Evolutionary conservation across 2,888 invertebrate species (phyloP).

Genomic region (Blera fallax): DNA sequence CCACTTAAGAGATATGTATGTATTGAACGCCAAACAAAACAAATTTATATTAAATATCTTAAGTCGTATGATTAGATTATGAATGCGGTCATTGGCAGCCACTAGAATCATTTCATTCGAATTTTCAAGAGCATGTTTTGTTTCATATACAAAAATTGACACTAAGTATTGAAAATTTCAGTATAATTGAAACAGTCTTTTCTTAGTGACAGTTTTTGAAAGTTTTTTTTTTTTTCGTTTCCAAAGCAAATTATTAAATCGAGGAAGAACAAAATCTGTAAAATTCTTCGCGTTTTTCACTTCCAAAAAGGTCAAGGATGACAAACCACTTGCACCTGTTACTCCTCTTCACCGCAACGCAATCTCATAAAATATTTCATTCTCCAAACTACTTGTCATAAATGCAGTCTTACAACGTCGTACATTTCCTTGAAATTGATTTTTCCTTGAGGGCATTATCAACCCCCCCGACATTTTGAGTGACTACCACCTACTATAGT

Average conservation of each 20-base stretch:
- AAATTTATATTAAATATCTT: background rate
- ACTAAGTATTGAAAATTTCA: no score
- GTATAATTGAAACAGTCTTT: no score
- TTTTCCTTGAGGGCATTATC: conserved; percentile 8
- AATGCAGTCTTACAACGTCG: conserved; percentile 1
- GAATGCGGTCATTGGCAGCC: conserved; percentile 23
- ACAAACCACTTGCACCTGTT: conserved; percentile 6
- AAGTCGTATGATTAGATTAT: conserved; percentile 35
- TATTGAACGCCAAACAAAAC: background rate
- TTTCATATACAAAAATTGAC: no score
- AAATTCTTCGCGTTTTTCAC: no score
- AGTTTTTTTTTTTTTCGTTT: no score
- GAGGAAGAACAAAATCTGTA: no score
- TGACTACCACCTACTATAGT: background rate
- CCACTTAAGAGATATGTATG: conserved; percentile 1
- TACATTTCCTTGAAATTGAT: conserved; percentile 43
- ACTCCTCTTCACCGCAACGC: background rate
- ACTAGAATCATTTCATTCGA: conserved; percentile 1
- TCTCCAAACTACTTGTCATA: conserved; percentile 12
- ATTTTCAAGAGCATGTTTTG: background rate
- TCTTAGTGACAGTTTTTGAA: no score
- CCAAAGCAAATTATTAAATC: no score
- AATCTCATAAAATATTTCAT: conserved; percentile 31
- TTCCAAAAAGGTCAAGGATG: conserved; percentile 1
- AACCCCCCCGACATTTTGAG: background rate